These are phyloP conservation scores for Pseudobourletiella spinata DNA, from an alignment of 1,140 invertebrate species.

Conservation along the genomic window DNA sequence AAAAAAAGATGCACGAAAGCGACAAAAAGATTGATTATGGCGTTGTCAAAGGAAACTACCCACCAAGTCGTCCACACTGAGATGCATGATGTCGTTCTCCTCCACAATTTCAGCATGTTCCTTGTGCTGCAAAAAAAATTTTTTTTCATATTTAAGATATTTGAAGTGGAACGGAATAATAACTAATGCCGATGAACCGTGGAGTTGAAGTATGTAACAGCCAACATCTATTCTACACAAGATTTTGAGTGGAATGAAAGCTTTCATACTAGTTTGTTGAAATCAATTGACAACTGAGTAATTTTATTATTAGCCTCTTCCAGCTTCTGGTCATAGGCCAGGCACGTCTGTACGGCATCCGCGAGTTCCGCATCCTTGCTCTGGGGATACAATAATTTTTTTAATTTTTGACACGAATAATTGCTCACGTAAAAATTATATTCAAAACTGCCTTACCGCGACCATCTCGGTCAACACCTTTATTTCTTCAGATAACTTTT, in stretches of 20 bases:
- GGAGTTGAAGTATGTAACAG: background rate
- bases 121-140: background rate
- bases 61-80: conserved; percentile 3
- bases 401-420: no score
- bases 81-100: conserved; percentile 6
- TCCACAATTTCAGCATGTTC: background rate
- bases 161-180: no score
- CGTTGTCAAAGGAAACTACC: no score
- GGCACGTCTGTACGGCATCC: conserved; percentile 1
- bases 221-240: background rate
- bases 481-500: background rate
- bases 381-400: no score
- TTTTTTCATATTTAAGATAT: no score
- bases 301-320: conserved; percentile 8
- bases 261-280: background rate
- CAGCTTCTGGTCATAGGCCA: conserved; percentile 6
- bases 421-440: no score
- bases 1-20: no score
- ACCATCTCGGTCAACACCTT: background rate
- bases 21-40: no score
- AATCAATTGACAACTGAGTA: background rate
- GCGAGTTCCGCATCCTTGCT: background rate
- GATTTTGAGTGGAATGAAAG: background rate
- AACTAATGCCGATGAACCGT: no score
- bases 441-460: no score